These are phyloP conservation scores for Microctonus brassicae DNA, from an alignment of 2,888 invertebrate genomes.

Conservation along the genomic window DNA sequence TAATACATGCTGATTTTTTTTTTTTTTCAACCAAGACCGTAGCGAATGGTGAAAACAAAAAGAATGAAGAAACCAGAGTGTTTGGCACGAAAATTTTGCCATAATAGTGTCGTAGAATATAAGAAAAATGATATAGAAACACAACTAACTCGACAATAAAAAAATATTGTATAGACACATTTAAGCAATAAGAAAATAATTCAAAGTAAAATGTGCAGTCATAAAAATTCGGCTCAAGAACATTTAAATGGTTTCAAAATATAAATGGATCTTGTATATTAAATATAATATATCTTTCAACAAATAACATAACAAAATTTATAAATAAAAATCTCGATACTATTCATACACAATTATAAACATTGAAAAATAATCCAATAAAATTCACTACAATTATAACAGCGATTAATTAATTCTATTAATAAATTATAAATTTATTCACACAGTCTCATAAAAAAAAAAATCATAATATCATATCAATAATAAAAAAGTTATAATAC, in stretches of 20 bases:
- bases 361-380: too few species aligned
- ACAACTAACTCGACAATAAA: background rate
- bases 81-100: background rate
- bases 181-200: conserved; percentile 40
- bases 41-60: background rate
- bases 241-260: conserved; percentile 38
- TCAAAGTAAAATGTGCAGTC: conserved; percentile 27
- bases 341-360: too few species aligned
- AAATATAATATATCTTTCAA: too few species aligned
- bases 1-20: background rate
- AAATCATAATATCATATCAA: too few species aligned
- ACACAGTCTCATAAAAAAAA: too few species aligned
- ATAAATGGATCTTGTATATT: too few species aligned
- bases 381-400: too few species aligned
- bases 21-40: background rate
- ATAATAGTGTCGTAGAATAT: background rate
- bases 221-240: conserved; percentile 36
- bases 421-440: too few species aligned
- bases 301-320: too few species aligned
- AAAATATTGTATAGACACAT: background rate
- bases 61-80: background rate
- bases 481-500: too few species aligned
- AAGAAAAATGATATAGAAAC: background rate
- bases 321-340: too few species aligned
- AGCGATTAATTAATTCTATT: too few species aligned